Evolutionary conservation across 2,888 invertebrate species (phyloP).

Genomic region (Megamerina dolium): DNA sequence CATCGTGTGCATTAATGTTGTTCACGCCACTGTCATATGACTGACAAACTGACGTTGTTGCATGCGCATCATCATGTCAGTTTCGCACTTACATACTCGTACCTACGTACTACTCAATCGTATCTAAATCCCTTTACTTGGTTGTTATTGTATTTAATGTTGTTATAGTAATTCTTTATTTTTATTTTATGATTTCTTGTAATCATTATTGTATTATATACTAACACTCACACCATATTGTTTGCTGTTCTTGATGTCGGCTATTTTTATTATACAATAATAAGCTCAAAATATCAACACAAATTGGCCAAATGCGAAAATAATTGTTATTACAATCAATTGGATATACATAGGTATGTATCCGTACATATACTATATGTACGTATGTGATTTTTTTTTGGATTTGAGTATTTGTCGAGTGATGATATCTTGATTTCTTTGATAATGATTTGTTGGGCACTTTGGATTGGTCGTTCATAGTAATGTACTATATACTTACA

Average conservation of each 20-base stretch:
- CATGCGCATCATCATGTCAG: constrained; percentile 19
- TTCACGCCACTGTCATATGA: background rate
- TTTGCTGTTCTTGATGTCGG: too few relatives aligned
- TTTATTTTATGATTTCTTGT: constrained; percentile 3
- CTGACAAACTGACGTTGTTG: background rate
- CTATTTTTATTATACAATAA: too few relatives aligned
- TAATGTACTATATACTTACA: too few relatives aligned
- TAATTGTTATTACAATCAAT: constrained; percentile 41
- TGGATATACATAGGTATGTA: background rate
- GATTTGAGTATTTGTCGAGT: constrained; percentile 1
- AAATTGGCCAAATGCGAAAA: constrained; percentile 47
- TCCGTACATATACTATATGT: constrained; percentile 3
- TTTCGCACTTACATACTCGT: constrained; percentile 24
- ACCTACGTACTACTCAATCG: too few relatives aligned
- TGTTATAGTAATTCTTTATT: background rate
- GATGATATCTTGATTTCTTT: background rate
- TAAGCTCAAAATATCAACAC: constrained; percentile 33
- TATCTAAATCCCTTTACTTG: constrained; percentile 16
- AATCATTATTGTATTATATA: too few relatives aligned
- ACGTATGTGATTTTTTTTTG: too few relatives aligned
- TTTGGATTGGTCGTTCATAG: too few relatives aligned
- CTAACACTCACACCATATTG: too few relatives aligned
- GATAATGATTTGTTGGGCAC: too few relatives aligned
- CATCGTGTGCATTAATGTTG: background rate
- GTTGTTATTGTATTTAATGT: constrained; percentile 7